These are phyloP conservation scores for Drosophila mojavensis DNA, from an alignment of 1,140 invertebrate species.

Conservation along the genomic window DNA sequence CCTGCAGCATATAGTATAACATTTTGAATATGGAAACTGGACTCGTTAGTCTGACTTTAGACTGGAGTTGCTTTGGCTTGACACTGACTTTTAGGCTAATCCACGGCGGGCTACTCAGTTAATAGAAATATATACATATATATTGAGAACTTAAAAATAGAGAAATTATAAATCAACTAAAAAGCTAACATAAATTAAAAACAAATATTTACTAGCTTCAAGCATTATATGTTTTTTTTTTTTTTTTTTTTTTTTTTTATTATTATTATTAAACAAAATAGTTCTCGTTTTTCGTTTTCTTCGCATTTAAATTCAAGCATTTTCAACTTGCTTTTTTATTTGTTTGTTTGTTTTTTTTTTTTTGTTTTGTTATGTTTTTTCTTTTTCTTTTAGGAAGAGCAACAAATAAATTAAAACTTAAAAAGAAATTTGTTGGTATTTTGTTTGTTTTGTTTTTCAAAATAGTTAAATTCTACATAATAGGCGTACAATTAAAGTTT, in stretches of 20 bases:
- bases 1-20: conserved; percentile 46
- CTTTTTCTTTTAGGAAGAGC: conserved; percentile 63
- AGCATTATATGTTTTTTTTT: conserved; percentile 55
- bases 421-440: conserved; percentile 64
- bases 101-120: not conserved
- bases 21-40: conserved; percentile 28
- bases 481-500: conserved; percentile 73
- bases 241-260: conserved; percentile 17
- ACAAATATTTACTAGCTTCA: conserved; percentile 57
- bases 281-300: conserved; percentile 61
- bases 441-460: conserved; percentile 50
- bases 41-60: not conserved
- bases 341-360: conserved; percentile 34
- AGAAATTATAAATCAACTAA: no score
- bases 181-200: not conserved
- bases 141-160: no score
- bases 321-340: conserved; percentile 52
- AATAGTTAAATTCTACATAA: conserved; percentile 67
- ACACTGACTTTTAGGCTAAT: not conserved
- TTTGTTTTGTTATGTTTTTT: conserved; percentile 7
- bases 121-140: no score
- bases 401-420: conserved; percentile 83
- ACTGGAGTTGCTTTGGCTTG: not conserved
- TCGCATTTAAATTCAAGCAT: conserved; percentile 68
- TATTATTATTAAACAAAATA: conserved; percentile 74